These are phyloP conservation scores for Macrobrachium rosenbergii DNA, from an alignment of 1,140 invertebrate genomes.

Conservation along the genomic window DNA sequence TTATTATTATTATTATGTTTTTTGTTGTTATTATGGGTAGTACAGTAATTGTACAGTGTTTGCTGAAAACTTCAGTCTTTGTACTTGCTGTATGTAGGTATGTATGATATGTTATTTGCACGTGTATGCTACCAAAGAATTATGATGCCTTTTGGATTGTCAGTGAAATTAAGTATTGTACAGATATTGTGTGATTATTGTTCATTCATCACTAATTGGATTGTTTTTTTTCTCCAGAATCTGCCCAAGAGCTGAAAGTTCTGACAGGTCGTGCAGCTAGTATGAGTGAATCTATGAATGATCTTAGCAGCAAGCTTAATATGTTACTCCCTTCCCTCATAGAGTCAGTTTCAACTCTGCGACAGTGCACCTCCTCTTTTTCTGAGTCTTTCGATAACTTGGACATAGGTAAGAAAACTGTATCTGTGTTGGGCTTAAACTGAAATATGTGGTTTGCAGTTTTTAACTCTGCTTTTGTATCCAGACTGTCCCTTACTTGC, in stretches of 20 bases:
- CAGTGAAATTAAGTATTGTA: not conserved
- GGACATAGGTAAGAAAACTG: slow-evolving; percentile 15
- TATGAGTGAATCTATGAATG: slow-evolving; percentile 23
- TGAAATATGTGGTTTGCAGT: not conserved
- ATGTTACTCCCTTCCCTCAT: slow-evolving; percentile 22
- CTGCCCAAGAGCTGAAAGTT: slow-evolving; percentile 21
- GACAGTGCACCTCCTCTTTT: not conserved
- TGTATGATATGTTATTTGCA: too few species aligned
- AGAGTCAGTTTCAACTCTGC: slow-evolving; percentile 12
- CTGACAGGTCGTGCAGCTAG: slow-evolving; percentile 37
- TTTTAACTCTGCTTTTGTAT: not conserved
- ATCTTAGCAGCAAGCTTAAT: slow-evolving; percentile 15
- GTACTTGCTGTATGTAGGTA: too few species aligned
- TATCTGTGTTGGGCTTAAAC: not conserved
- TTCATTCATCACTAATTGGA: not conserved
- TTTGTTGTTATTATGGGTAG: too few species aligned
- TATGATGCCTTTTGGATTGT: not conserved
- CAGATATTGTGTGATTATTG: not conserved
- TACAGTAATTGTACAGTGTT: too few species aligned
- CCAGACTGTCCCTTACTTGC: too few species aligned
- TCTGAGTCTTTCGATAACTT: not conserved
- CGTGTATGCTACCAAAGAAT: not conserved
- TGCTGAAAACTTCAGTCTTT: too few species aligned
- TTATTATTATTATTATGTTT: too few species aligned
- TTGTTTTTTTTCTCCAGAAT: slow-evolving; percentile 4